A percentile compares a stretch with the other conserved stretches of the same genome.
Conservation (phyloP, 2,113 vertebrate genomes). For the Uropsilus gracilis region DNA sequence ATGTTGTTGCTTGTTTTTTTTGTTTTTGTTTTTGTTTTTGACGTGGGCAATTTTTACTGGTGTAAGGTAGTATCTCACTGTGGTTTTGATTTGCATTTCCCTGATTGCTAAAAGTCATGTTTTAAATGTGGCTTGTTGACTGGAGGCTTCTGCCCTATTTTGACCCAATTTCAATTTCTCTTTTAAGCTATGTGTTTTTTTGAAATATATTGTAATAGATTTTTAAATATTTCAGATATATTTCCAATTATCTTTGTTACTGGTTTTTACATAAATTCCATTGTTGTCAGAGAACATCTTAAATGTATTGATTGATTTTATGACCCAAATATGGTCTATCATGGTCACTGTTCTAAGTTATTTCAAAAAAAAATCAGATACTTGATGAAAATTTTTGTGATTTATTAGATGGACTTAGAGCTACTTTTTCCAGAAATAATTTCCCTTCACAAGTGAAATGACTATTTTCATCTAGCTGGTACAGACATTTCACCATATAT, state of each 20-base stretch:
- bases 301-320: constrained; percentile 6
- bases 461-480: not conserved
- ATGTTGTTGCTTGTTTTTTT: too few species aligned
- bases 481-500: not conserved
- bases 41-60: too few species aligned
- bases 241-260: constrained; percentile 22
- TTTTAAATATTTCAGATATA: not conserved
- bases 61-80: too few species aligned
- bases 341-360: not conserved
- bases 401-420: not conserved
- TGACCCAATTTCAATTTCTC: too few species aligned
- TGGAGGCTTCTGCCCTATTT: too few species aligned
- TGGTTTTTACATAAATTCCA: not conserved
- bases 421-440: not conserved
- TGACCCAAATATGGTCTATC: not conserved
- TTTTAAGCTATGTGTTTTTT: not conserved
- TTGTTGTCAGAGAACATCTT: not conserved
- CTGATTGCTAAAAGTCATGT: too few species aligned
- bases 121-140: too few species aligned
- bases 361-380: not conserved
- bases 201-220: not conserved
- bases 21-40: too few species aligned
- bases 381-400: not conserved
- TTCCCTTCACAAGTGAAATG: not conserved
- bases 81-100: too few species aligned